Conservation (phyloP, 1,140 invertebrate genomes). For the Forficula auricularia region DNA sequence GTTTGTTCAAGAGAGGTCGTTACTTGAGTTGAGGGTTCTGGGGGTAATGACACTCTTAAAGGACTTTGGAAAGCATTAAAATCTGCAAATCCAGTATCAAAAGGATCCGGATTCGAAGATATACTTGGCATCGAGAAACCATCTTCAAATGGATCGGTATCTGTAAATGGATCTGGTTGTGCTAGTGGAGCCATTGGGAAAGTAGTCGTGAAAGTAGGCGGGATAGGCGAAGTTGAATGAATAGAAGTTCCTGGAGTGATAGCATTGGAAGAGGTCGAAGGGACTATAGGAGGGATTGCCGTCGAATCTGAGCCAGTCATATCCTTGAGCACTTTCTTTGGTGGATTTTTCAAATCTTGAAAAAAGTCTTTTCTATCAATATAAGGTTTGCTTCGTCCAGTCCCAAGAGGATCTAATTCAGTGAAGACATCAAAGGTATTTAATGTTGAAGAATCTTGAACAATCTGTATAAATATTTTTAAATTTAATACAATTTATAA, state of each 20-base stretch:
- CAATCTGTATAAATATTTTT: no score
- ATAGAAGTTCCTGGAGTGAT: neutral
- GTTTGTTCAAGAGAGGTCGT: constrained; percentile 15
- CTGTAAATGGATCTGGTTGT: constrained; percentile 40
- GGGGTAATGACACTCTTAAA: constrained; percentile 44
- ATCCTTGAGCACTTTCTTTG: constrained; percentile 76
- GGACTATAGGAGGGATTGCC: neutral
- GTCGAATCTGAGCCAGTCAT: constrained; percentile 31
- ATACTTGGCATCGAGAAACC: neutral
- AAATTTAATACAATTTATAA: no score
- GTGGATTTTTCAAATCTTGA: constrained; percentile 80
- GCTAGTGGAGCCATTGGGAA: no score
- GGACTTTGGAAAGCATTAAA: constrained; percentile 33
- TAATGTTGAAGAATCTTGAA: no score
- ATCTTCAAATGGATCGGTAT: constrained; percentile 42
- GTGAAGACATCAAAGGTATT: constrained; percentile 61
- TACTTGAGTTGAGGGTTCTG: constrained; percentile 34
- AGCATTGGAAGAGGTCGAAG: no score
- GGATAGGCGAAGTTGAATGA: constrained; percentile 7
- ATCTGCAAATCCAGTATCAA: constrained; percentile 34
- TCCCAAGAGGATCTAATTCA: constrained; percentile 78
- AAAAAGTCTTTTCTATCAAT: constrained; percentile 91
- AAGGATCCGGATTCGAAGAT: constrained; percentile 32
- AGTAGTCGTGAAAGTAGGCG: constrained; percentile 3
- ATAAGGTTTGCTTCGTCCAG: constrained; percentile 73